Conservation (phyloP, 1,140 invertebrate genomes). For the Ips typographus region DNA sequence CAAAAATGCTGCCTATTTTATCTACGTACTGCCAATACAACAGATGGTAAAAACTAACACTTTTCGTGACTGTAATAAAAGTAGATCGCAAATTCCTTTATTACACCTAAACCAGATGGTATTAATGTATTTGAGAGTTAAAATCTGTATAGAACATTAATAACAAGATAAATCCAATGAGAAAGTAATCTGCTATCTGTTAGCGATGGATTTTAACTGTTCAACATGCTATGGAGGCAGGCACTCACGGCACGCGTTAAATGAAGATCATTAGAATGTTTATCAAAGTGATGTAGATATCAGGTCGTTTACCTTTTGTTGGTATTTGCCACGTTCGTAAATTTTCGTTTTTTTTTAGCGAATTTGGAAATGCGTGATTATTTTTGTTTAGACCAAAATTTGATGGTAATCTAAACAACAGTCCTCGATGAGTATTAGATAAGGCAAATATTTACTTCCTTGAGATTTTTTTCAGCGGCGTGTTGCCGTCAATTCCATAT, state of each 20-base stretch:
- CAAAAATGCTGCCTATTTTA: too few species aligned
- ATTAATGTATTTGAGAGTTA: background rate
- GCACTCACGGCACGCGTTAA: conserved; percentile 11
- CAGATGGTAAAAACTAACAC: too few species aligned
- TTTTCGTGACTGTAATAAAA: too few species aligned
- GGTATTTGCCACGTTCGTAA: conserved; percentile 11
- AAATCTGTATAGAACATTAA: background rate
- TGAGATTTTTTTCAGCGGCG: background rate
- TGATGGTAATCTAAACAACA: background rate
- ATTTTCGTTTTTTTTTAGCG: conserved; percentile 8
- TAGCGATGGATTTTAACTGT: background rate
- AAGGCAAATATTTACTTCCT: conserved; percentile 18
- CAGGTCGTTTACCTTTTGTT: conserved; percentile 29
- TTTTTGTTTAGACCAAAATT: conserved; percentile 16
- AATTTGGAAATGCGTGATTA: conserved; percentile 20
- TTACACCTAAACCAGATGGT: background rate
- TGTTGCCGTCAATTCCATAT: background rate
- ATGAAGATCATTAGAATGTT: conserved; percentile 23
- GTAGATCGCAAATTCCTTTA: too few species aligned
- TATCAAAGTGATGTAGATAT: conserved; percentile 24
- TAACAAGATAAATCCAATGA: conserved; percentile 2
- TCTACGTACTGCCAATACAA: too few species aligned
- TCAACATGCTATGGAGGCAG: background rate
- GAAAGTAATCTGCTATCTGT: conserved; percentile 13
- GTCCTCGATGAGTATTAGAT: conserved; percentile 8